These are phyloP conservation scores for Athalia rosae DNA, from an alignment of 2,888 invertebrate species.

Conservation along the genomic window DNA sequence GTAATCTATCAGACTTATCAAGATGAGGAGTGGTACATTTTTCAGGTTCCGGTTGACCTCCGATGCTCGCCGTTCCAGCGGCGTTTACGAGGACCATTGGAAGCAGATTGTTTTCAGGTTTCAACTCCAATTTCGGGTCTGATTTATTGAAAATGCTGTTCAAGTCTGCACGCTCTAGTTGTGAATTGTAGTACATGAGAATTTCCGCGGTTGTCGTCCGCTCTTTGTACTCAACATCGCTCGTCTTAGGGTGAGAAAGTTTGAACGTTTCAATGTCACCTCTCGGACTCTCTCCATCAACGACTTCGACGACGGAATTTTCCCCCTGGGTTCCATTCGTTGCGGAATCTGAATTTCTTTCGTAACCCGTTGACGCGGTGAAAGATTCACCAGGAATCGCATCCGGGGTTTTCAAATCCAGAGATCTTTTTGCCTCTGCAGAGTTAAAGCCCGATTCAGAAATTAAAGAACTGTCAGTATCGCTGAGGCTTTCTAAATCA, in stretches of 20 bases:
- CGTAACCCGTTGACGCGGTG: neutral
- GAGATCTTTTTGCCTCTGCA: slow-evolving; percentile 41
- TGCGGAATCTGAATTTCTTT: neutral
- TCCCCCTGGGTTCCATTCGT: slow-evolving; percentile 26
- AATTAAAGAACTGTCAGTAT: slow-evolving; percentile 36
- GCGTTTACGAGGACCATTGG: slow-evolving; percentile 37
- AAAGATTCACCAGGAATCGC: slow-evolving; percentile 29
- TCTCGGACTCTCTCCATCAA: slow-evolving; percentile 16
- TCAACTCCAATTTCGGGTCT: slow-evolving; percentile 27
- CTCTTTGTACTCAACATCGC: slow-evolving; percentile 45
- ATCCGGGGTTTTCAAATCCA: slow-evolving; percentile 46
- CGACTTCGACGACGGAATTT: neutral
- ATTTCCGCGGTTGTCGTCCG: slow-evolving; percentile 45
- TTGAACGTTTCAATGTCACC: neutral
- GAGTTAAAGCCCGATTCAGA: slow-evolving; percentile 40
- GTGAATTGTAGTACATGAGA: slow-evolving; percentile 54
- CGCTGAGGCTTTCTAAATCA: slow-evolving; percentile 45
- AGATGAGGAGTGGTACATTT: slow-evolving; percentile 28
- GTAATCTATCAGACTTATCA: slow-evolving; percentile 49
- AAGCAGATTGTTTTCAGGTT: slow-evolving; percentile 29
- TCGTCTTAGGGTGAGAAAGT: neutral
- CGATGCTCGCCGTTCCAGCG: slow-evolving; percentile 28
- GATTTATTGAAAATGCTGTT: slow-evolving; percentile 52
- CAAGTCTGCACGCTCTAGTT: slow-evolving; percentile 52
- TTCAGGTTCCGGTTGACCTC: neutral